Percentiles rank a stretch among this genome's conserved stretches.
Conservation (phyloP, 1,140 invertebrate genomes). For the Lasaia peninsularis region DNA sequence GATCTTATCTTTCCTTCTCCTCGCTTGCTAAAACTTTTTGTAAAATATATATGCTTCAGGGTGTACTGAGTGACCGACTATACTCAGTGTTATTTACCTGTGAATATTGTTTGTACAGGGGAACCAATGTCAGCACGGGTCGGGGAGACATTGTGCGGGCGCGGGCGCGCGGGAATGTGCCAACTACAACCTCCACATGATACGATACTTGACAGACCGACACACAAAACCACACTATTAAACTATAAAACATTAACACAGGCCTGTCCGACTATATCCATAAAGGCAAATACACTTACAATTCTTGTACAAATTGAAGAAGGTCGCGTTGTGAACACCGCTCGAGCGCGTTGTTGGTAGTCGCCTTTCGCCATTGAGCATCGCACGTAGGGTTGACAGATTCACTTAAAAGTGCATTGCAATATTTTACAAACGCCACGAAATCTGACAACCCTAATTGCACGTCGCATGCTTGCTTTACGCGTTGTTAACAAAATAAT, state of each 20-base stretch:
- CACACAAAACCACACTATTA: no score
- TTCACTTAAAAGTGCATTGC: neutral
- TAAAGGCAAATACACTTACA: conserved; percentile 13
- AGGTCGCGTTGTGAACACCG: conserved; percentile 8
- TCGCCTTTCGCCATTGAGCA: neutral
- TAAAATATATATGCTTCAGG: no score
- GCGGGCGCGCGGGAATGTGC: conserved; percentile 34
- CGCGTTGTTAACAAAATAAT: conserved; percentile 24
- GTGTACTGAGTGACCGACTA: no score
- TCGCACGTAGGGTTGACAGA: conserved; percentile 12
- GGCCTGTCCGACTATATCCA: conserved; percentile 1
- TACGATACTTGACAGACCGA: conserved; percentile 18
- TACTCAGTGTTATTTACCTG: no score
- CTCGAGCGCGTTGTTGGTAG: neutral
- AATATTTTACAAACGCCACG: neutral
- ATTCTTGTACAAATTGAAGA: conserved; percentile 7
- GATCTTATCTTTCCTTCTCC: no score
- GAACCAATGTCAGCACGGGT: conserved; percentile 65
- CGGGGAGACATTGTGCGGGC: conserved; percentile 52
- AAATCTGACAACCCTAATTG: conserved; percentile 24
- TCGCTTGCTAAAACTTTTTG: no score
- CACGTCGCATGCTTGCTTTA: conserved; percentile 47
- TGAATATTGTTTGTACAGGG: conserved; percentile 36
- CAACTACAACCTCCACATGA: conserved; percentile 26
- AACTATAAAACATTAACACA: neutral